Evolutionary conservation across 1,140 invertebrate genomes (phyloP).

Genomic region (Pectinophora gossypiella): DNA sequence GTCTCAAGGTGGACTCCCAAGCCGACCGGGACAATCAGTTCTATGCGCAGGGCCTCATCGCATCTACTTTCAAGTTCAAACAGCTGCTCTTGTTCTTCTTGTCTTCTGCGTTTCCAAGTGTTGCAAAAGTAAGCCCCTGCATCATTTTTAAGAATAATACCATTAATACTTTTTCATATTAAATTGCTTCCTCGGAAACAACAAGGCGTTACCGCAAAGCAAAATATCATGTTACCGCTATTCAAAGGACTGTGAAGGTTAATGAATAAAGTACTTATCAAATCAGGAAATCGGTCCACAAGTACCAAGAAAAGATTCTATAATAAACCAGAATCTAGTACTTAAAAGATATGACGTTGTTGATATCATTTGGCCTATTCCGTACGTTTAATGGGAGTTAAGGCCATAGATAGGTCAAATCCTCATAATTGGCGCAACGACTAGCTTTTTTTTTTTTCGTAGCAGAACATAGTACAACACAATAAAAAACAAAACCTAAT

Average conservation of each 20-base stretch:
- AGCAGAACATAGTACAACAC: too few relatives aligned
- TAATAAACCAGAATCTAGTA: too few relatives aligned
- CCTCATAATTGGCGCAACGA: too few relatives aligned
- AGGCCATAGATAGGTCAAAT: too few relatives aligned
- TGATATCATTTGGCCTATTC: too few relatives aligned
- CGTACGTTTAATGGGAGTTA: too few relatives aligned
- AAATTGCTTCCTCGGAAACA: not conserved
- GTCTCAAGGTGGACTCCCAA: constrained; percentile 76
- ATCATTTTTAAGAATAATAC: too few relatives aligned
- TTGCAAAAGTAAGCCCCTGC: constrained; percentile 20
- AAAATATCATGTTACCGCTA: not conserved
- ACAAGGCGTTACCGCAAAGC: not conserved
- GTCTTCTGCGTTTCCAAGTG: constrained; percentile 15
- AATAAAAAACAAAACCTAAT: too few relatives aligned
- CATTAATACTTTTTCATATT: not conserved
- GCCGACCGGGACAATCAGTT: constrained; percentile 72
- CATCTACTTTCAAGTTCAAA: constrained; percentile 24
- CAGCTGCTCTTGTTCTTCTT: constrained; percentile 23
- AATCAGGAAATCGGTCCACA: not conserved
- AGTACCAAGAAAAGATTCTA: not conserved
- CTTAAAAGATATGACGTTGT: too few relatives aligned
- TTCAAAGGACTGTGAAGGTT: not conserved
- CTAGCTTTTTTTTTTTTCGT: too few relatives aligned
- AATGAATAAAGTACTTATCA: not conserved
- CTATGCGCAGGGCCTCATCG: constrained; percentile 67